phyloP scores from a whole-genome alignment of 2,797 vertebrate genomes.

The Denticeps clupeoides region DNA sequence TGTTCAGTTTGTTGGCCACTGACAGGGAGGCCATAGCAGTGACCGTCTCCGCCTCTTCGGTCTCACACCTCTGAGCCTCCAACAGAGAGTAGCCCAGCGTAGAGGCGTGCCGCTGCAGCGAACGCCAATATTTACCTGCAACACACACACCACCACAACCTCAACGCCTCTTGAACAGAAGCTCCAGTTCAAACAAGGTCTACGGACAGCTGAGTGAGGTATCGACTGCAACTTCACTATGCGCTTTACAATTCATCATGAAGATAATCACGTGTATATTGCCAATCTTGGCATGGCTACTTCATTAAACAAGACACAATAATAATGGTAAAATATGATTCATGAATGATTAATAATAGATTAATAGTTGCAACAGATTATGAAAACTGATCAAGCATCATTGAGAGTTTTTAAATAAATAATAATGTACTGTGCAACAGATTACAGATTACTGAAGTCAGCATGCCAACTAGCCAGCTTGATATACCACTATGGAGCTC shows the following conservation, averaged over 20 bases:
- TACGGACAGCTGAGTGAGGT: too few relatives aligned
- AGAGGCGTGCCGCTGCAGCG: slow-evolving; percentile 68
- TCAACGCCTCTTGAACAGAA: not conserved
- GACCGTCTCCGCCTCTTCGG: slow-evolving; percentile 86
- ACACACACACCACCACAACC: slow-evolving; percentile 6
- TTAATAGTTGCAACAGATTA: too few relatives aligned
- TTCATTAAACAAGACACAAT: not conserved
- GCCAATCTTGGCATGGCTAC: too few relatives aligned
- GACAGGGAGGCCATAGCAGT: slow-evolving; percentile 94
- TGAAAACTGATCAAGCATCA: too few relatives aligned
- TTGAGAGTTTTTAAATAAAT: too few relatives aligned
- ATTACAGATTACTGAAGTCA: too few relatives aligned
- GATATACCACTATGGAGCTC: too few relatives aligned
- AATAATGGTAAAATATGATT: not conserved
- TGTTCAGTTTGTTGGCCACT: slow-evolving; percentile 79
- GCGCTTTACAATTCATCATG: not conserved
- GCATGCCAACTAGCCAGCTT: too few relatives aligned
- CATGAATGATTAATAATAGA: too few relatives aligned
- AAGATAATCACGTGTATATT: not conserved
- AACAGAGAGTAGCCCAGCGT: slow-evolving; percentile 75
- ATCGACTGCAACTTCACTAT: too few relatives aligned
- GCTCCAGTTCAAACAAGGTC: not conserved
- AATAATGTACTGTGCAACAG: too few relatives aligned
- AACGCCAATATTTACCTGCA: slow-evolving; percentile 89
- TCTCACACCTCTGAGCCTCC: slow-evolving; percentile 78